Conservation (phyloP, 1,140 invertebrate species). For the Physella acuta region DNA sequence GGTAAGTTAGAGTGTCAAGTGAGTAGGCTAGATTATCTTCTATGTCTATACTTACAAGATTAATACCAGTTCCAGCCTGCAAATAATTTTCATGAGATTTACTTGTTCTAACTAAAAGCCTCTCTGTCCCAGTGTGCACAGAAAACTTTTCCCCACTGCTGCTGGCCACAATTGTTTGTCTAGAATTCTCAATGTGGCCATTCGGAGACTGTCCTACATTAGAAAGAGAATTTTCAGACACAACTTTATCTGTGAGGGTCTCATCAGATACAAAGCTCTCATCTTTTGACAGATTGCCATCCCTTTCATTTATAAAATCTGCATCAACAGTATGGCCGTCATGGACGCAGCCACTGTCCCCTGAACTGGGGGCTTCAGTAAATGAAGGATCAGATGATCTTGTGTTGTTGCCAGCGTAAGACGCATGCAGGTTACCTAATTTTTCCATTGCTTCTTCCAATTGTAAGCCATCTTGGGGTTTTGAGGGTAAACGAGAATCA, state of each 20-base stretch:
- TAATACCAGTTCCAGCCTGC: constrained; percentile 42
- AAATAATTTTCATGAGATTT: constrained; percentile 59
- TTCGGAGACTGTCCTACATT: background rate
- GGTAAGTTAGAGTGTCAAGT: constrained; percentile 82
- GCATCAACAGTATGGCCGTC: constrained; percentile 31
- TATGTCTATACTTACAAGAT: constrained; percentile 65
- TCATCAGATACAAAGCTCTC: constrained; percentile 18
- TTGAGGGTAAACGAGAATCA: background rate
- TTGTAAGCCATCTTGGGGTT: constrained; percentile 1
- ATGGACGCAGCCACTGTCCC: constrained; percentile 31
- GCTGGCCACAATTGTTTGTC: constrained; percentile 31
- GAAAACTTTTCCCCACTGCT: constrained; percentile 55
- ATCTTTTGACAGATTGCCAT: constrained; percentile 5
- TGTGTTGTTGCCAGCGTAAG: constrained; percentile 20
- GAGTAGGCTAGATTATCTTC: constrained; percentile 91
- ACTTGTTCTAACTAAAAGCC: constrained; percentile 46
- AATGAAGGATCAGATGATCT: constrained; percentile 17
- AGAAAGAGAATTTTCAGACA: background rate
- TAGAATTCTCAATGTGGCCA: constrained; percentile 10
- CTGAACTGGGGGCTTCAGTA: constrained; percentile 31
- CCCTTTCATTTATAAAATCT: constrained; percentile 20
- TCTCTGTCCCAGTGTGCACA: constrained; percentile 19
- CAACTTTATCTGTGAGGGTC: constrained; percentile 1
- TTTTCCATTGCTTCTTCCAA: constrained; percentile 26
- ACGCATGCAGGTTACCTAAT: constrained; percentile 19